Evolutionary conservation across 2,888 invertebrate species (phyloP), one percentile per base, ranked within the genome.

Genomic region (Diploptera punctata): DNA sequence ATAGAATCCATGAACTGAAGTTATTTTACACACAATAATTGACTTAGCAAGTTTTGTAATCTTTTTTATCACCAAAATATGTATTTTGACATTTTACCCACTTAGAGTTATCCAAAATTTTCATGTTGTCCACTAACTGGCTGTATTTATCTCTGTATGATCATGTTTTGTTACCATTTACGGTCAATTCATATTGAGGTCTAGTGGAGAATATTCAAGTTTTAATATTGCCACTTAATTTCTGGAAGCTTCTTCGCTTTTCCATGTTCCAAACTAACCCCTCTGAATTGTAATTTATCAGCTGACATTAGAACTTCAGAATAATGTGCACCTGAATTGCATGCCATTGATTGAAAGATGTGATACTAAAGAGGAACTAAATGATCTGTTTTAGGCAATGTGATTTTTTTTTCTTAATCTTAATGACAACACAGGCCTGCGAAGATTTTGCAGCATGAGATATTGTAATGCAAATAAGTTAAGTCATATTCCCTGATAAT

Each of bases 331-430:
- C 13, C 38, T 38, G 38, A 13, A 38, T 38, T 38, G 13, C 13
- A 9, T 38, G 7, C 38, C 38, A 38, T 38, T 38, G 13, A 13
- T 9, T 38, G 38, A 38, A 38, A 38, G 38, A 38, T 16, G 47
- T 47, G 47, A 47, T 47, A 47, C 47, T 47, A n/a, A 47, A 47
- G 7, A 47, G 3, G 16, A 47, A 47, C 16, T 47, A 38, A 47
- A 47, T 47, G 47, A 47, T 47, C 3, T 47, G 47, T 16, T 47
- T 47, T 18, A 47, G 47, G 47, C 47, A 47, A 47, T 47, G 47
- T 47, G 47, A 47, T 47, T 47, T 47, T 47, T 18, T 47, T 47
- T 47, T 47, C 47, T 47, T 47, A n/a, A n/a, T n/a, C n/a, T n/a
- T n/a, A n/a, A n/a, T n/a, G n/a, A n/a, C n/a, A n/a, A n/a, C n/a